Evolutionary conservation across 2,113 vertebrate species (phyloP).

Genomic region (Scytalopus superciliaris): DNA sequence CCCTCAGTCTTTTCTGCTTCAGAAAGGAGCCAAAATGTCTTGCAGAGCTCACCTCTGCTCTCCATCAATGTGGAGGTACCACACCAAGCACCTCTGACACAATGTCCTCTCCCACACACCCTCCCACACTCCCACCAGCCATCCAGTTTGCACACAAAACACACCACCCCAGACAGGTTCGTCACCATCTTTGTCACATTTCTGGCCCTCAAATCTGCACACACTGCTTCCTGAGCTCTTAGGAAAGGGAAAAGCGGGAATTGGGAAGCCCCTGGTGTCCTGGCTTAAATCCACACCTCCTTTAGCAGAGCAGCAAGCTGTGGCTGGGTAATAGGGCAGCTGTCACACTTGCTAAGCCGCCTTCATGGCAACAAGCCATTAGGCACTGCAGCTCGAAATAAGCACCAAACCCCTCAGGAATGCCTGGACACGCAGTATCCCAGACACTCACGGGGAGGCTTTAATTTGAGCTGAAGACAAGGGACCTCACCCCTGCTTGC

Average conservation of each 20-base stretch:
- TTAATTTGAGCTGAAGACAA: not conserved
- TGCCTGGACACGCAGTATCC: not conserved
- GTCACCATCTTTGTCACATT: not conserved
- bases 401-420: conserved; percentile 20
- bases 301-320: not conserved
- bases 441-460: not conserved
- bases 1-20: not conserved
- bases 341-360: conserved; percentile 46
- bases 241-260: not conserved
- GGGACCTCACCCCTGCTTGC: not conserved
- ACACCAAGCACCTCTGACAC: not conserved
- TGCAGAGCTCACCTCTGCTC: not conserved
- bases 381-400: conserved; percentile 10
- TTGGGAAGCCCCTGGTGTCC: not conserved
- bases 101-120: not conserved
- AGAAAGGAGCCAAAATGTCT: not conserved
- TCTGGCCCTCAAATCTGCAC: not conserved
- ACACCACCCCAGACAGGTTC: not conserved
- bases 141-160: not conserved
- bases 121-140: not conserved
- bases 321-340: conserved; percentile 35
- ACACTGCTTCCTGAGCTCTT: not conserved
- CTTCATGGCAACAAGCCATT: conserved; percentile 30
- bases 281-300: not conserved
- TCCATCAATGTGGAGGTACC: not conserved